A percentile compares a stretch with the other conserved stretches of the same genome.
Evolutionary conservation across 2,797 vertebrate genomes (phyloP).

Genomic region (Acridotheres tristis): DNA sequence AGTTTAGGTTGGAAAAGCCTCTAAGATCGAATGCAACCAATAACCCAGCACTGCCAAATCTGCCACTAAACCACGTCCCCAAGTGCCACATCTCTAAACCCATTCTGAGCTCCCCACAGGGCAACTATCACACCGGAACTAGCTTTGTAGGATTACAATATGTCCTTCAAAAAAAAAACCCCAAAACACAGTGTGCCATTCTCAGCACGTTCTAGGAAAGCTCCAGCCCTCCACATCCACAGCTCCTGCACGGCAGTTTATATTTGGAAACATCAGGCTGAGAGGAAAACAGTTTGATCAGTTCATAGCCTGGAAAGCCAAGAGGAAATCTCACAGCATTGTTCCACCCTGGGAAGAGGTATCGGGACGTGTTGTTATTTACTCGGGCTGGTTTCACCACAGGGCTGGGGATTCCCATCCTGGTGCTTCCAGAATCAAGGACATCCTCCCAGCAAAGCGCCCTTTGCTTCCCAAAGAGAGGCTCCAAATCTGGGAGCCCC

Average conservation of each 20-base stretch:
- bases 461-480: background rate
- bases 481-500: background rate
- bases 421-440: fast-evolving
- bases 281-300: background rate
- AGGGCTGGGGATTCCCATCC: background rate
- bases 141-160: background rate
- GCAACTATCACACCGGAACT: fast-evolving
- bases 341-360: background rate
- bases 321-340: background rate
- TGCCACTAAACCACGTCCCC: background rate
- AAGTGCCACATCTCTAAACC: background rate
- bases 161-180: background rate
- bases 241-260: background rate
- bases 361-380: background rate
- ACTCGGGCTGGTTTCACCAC: background rate
- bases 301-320: background rate
- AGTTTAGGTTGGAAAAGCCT: background rate
- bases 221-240: background rate
- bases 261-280: background rate
- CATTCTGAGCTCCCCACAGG: background rate
- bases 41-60: background rate
- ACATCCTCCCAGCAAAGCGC: fast-evolving
- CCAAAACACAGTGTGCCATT: fast-evolving
- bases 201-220: background rate
- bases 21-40: fast-evolving